Percentiles rank a stretch among this genome's conserved stretches.
Evolutionary conservation across 1,140 invertebrate species (phyloP).

Genomic region (Berghia stephanieae): DNA sequence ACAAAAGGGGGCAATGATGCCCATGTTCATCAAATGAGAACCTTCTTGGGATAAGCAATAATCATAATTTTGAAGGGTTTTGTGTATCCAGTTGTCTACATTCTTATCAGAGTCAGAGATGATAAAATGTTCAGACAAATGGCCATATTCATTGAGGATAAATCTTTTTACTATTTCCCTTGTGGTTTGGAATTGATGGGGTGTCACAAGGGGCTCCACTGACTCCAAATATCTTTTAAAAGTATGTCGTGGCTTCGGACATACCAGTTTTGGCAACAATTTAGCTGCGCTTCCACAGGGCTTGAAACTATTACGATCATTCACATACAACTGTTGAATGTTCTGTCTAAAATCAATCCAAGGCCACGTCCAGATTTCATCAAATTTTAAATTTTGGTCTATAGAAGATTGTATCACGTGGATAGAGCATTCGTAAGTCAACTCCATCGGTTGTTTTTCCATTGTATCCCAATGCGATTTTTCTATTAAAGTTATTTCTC

Average conservation of each 20-base stretch:
- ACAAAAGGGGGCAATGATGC: slow-evolving; percentile 11
- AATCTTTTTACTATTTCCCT: not conserved
- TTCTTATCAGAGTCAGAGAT: too few species aligned
- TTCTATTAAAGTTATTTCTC: too few species aligned
- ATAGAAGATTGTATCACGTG: too few species aligned
- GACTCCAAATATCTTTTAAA: slow-evolving; percentile 4
- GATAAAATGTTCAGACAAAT: not conserved
- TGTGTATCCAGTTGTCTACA: not conserved
- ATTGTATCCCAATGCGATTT: too few species aligned
- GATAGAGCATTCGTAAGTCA: too few species aligned
- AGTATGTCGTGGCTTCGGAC: not conserved
- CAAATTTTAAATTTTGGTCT: too few species aligned
- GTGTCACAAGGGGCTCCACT: not conserved
- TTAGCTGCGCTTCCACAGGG: not conserved
- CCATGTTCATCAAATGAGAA: slow-evolving; percentile 1
- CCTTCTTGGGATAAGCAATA: not conserved
- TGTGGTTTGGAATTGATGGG: not conserved
- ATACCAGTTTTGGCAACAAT: not conserved
- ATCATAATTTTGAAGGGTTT: slow-evolving; percentile 7
- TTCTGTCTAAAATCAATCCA: not conserved
- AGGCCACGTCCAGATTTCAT: slow-evolving; percentile 13
- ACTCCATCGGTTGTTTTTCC: too few species aligned
- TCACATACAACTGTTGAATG: not conserved
- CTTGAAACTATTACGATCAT: too few species aligned
- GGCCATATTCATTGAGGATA: not conserved